Evolutionary conservation across 2,888 invertebrate genomes (phyloP), one percentile per base, ranked within the genome.

Genomic region (Eristalinus sepulchralis): DNA sequence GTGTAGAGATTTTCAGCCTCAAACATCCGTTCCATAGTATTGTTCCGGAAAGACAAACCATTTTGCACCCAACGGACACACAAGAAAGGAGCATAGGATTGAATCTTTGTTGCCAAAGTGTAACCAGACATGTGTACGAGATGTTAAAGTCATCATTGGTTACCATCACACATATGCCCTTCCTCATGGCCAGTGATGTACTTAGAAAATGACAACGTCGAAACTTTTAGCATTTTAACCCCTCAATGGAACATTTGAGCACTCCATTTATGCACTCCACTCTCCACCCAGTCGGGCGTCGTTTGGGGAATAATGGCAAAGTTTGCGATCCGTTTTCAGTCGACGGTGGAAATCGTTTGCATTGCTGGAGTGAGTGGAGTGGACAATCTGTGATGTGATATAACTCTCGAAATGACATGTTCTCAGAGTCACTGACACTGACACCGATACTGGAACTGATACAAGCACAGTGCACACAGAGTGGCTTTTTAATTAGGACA

Each of bases 61-160:
- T 59, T 73, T 39, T 71, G 34, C 47, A 80, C 75, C 64, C 70
- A 79, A 66, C 67, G 68, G 80, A 76, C 75, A 66, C 64, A 72
- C 55, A 76, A n/a, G 33, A 39, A 57, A 55, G 68, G 34, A 62
- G 39, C 55, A 39, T 39, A 63, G 71, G 73, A 82, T 83, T 71
- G 75, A 79, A 86, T 85, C 85, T 85, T 82, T 85, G 85, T 85
- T 82, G 67, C 77, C 77, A 85, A 85, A 85, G 85, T 85, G 85
- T 85, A 85, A 85, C 85, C 81, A 85, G 85, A 85, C 85, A 85
- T 81, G 85, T 85, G 85, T 85, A 81, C 68, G 64, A 82, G 78
- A 85, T 85, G 81, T 85, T 85, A 73, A 73, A 81, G 85, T 78
- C 85, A 85, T 85, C 85, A 81, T 81, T 47, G 85, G 73, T 73